Evolutionary conservation across 2,888 invertebrate genomes (phyloP).

Genomic region (Ferdinandea cuprea): DNA sequence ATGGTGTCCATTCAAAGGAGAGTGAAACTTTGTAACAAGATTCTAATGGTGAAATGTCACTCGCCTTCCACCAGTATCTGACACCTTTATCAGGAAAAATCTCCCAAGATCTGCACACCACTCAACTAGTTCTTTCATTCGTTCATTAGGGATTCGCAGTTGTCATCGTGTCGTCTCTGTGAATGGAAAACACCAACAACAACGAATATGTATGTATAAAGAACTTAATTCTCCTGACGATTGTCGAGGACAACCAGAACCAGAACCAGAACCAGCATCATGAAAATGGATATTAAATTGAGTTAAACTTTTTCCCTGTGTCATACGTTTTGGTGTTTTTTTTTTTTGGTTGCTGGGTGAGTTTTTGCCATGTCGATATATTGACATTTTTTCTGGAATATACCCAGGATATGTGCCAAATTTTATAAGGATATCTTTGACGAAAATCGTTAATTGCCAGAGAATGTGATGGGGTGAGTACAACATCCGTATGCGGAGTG

Average conservation of each 20-base stretch:
- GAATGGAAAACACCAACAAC: too few relatives aligned
- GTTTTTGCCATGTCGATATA: background rate
- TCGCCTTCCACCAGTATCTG: background rate
- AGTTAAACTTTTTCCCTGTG: conserved; percentile 30
- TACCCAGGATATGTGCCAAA: conserved; percentile 10
- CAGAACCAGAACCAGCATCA: background rate
- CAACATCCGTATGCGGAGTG: conserved; percentile 11
- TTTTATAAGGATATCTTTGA: conserved; percentile 22
- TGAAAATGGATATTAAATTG: conserved; percentile 51
- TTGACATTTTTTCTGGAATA: conserved; percentile 16
- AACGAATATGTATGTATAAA: too few relatives aligned
- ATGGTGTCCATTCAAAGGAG: conserved; percentile 6
- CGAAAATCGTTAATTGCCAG: conserved; percentile 2
- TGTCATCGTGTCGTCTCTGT: background rate
- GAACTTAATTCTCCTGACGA: conserved; percentile 45
- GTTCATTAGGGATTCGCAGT: conserved; percentile 49
- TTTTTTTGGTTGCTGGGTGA: background rate
- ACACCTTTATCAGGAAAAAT: conserved; percentile 42
- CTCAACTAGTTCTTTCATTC: conserved; percentile 39
- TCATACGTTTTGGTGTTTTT: conserved; percentile 7
- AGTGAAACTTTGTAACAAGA: conserved; percentile 49
- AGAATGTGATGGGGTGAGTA: too few relatives aligned
- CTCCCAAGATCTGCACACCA: conserved; percentile 28
- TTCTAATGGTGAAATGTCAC: conserved; percentile 40
- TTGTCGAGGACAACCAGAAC: conserved; percentile 6